phyloP scores from a whole-genome alignment of 2,797 vertebrate genomes.

The Malurus leucopterus region DNA sequence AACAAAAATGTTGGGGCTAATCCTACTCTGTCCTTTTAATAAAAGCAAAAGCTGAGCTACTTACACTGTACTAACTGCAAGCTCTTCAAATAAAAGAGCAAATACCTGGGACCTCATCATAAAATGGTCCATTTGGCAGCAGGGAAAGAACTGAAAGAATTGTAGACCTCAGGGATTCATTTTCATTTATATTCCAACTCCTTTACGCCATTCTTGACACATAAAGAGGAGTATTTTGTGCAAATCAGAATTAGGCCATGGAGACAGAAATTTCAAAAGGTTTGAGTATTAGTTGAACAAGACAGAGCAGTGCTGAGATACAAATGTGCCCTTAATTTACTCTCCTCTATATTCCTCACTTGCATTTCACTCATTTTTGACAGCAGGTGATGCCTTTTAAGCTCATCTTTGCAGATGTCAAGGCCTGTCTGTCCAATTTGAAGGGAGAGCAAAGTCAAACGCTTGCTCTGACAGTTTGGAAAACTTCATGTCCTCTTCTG shows the following conservation, averaged over 20 bases:
- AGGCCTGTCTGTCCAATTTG: background rate
- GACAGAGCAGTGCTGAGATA: background rate
- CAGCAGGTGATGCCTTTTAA: background rate
- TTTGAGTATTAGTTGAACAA: background rate
- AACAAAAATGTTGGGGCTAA: background rate
- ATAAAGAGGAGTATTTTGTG: background rate
- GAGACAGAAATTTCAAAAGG: slow-evolving; percentile 1
- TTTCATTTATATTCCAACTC: slow-evolving; percentile 5
- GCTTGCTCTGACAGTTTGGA: background rate
- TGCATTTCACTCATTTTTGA: background rate
- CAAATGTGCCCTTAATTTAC: background rate
- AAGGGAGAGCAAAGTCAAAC: fast-evolving
- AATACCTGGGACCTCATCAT: background rate
- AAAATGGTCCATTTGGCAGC: slow-evolving; percentile 32
- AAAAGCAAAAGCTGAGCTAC: slow-evolving; percentile 2
- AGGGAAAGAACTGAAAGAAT: background rate
- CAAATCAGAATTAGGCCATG: background rate
- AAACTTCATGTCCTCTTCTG: background rate
- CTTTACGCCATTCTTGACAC: background rate
- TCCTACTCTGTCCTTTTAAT: background rate
- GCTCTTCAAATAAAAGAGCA: background rate
- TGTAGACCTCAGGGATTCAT: slow-evolving; percentile 9
- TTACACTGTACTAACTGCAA: background rate
- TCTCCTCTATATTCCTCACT: background rate
- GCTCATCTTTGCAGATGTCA: background rate